Evolutionary conservation across 2,113 vertebrate species (phyloP), one percentile per base, ranked within the genome.

Genomic region (Mesoclemmys tuberculata): DNA sequence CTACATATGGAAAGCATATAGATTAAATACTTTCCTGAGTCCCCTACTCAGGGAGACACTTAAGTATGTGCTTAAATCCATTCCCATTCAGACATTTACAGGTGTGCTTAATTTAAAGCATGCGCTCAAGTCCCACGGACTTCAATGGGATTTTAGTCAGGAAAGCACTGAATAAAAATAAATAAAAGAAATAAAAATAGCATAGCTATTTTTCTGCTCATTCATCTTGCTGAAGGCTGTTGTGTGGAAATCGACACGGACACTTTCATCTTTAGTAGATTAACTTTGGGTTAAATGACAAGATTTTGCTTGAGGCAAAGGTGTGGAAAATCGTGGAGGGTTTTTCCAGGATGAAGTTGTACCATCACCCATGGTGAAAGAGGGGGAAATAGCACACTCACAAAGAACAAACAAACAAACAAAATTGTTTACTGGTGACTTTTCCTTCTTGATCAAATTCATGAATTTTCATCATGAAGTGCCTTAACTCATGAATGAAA

Each of bases 401-500:
- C 89, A 51, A 87, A 54, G 41, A 82, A 95, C 78, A 94, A 94
- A 88, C 4, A 71, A 41, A 3, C n/a, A 71, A 71, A 71, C 9
- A 75, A 44, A 38, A 44, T 75, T 75, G 38, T 21, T 54, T 74
- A 68, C 14, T 19, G 35, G 14, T 18, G 3, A 82, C 35, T 90
- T 93, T 85, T 79, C 61, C 16, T 41, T 68, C 74, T 93, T 86
- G 91, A 94, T 92, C 82, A 96, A 90, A 94, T 85, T 75, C 35
- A 92, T 88, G 74, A 89, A 95, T 96, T 95, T 96, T 94, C 81
- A 95, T 91, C 78, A 93, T 22, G 52, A 89, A 94, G 38, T 90
- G 38, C 78, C 89, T 86, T 95, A 95, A 94, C 31, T 49, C 84
- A 78, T 88, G 51, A 96, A 96, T 22, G 44, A 71, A 41, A 96